Evolutionary conservation across 2,797 vertebrate genomes (phyloP), one percentile per base, ranked within the genome.

Genomic region (Clamator glandarius): DNA sequence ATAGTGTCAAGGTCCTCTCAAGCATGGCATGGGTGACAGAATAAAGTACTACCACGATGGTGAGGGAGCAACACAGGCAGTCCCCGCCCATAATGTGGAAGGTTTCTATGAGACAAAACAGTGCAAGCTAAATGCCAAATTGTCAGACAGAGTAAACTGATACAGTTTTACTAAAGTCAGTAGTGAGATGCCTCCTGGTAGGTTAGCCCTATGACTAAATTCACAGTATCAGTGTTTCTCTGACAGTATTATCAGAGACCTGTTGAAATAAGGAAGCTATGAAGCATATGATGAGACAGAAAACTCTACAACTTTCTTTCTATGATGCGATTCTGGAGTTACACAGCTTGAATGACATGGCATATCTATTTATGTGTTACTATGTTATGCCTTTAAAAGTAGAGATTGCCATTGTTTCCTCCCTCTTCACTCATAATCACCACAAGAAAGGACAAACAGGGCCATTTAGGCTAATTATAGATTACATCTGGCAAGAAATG

Each of bases 371-470:
- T 66, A 15, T 4, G 8, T 2, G 3, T 69, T 19, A 10, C 50
- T 62, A n/a, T 52, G 54, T 81, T 84, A 33, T 20, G 63, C 57
- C 58, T 78, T n/a, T 33, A 41, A 55, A 92, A 59, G 58, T 31
- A 81, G 28, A 89, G 33, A 29, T 55, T 66, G 67, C 10, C 61
- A 35, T 24, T 79, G 92, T 84, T 48, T 36, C 3, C 33, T 66
- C 29, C 31, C 41, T 35, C 41, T 31, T 31, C 51, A 39, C 20
- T 23, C 69, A 41, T 62, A 36, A 67, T 94, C 59, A 69, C 84
- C 92, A 87, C 88, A 74, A 92, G 85, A 95, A 95, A 87, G 64
- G 50, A 84, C 74, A 95, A 94, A 90, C 74, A 87, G 36, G 63
- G 68, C 76, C 80, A 78, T 26, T 21, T 16, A 42, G 61, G 77